These are phyloP conservation scores for Choristoneura rosaceana DNA, from an alignment of 2,888 invertebrate species.

Conservation along the genomic window DNA sequence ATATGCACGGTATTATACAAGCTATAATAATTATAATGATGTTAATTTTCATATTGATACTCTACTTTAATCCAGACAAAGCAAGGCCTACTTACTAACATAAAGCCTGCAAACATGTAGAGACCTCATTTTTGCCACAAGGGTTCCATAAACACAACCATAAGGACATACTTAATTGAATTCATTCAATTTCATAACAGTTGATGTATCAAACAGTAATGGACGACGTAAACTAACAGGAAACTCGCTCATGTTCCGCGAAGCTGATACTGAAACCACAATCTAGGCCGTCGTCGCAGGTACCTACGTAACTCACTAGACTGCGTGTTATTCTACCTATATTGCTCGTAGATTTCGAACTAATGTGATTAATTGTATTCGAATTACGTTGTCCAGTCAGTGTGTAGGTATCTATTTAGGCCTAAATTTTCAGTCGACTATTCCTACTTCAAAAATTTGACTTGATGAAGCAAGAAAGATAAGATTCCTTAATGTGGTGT, in stretches of 20 bases:
- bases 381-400: neutral
- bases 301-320: neutral
- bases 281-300: neutral
- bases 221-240: conserved; percentile 1
- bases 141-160: too few relatives aligned
- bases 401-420: neutral
- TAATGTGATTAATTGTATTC: neutral
- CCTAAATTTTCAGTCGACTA: neutral
- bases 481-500: neutral
- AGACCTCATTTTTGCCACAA: too few relatives aligned
- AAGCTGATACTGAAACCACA: conserved; percentile 19
- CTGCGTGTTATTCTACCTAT: neutral
- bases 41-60: too few relatives aligned
- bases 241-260: conserved; percentile 1
- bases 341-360: neutral
- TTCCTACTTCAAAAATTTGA: neutral
- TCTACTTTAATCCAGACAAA: too few relatives aligned
- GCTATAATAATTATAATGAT: too few relatives aligned
- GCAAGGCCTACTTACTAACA: too few relatives aligned
- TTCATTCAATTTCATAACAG: too few relatives aligned
- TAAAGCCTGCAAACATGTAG: too few relatives aligned
- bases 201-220: too few relatives aligned
- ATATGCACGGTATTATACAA: too few relatives aligned
- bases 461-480: neutral
- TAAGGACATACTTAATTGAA: too few relatives aligned